Percentiles rank a stretch among this genome's conserved stretches.
Conservation (phyloP, 2,113 vertebrate species). For the Callaeas wilsoni region DNA sequence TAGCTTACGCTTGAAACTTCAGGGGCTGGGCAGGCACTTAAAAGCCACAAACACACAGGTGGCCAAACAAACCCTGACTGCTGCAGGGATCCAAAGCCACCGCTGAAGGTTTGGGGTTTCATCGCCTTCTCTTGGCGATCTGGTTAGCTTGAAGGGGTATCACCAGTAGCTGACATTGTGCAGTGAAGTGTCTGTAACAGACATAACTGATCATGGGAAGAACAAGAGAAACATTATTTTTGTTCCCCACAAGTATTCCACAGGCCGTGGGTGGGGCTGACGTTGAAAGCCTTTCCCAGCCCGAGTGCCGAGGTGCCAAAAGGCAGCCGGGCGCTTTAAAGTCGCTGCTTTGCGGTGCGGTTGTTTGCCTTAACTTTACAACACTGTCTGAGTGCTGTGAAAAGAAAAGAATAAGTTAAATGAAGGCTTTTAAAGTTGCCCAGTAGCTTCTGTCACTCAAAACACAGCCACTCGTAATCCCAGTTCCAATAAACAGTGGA, state of each 20-base stretch:
- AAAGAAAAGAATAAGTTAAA: background rate
- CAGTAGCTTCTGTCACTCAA: conserved; percentile 15
- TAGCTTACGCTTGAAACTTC: background rate
- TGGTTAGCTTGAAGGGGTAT: background rate
- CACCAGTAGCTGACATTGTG: background rate
- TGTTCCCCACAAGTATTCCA: background rate
- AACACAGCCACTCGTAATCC: conserved; percentile 14
- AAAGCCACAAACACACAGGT: background rate
- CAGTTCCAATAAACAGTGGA: conserved; percentile 2
- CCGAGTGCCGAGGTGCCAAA: background rate
- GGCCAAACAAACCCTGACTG: background rate
- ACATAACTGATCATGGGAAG: background rate
- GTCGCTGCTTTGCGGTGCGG: background rate
- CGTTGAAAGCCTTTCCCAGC: background rate
- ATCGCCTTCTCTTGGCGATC: background rate
- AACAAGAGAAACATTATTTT: background rate
- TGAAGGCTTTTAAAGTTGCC: conserved; percentile 1
- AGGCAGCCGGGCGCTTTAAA: background rate
- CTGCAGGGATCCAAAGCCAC: background rate
- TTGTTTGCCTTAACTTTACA: background rate
- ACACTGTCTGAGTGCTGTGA: background rate
- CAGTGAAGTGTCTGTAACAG: background rate
- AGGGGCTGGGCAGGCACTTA: background rate
- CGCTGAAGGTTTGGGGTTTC: background rate
- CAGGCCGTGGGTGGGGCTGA: background rate